A percentile compares a stretch with the other conserved stretches of the same genome.
These are phyloP conservation scores for Anadara kagoshimensis DNA, from an alignment of 1,140 invertebrate species.

Conservation along the genomic window DNA sequence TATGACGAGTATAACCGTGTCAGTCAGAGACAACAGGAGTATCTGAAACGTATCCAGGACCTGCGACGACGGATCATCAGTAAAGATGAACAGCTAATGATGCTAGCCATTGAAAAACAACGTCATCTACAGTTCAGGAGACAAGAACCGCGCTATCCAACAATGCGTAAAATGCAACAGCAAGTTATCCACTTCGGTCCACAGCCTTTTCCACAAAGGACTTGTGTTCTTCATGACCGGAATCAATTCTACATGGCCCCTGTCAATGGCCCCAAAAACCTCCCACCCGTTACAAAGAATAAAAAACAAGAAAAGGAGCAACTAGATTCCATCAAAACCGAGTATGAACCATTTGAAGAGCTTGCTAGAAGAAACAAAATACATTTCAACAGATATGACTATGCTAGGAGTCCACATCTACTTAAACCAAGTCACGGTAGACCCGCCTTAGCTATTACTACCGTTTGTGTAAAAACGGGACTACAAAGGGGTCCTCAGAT, in stretches of 20 bases:
- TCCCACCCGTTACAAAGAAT: background rate
- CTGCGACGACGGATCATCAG: background rate
- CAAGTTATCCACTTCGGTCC: slow-evolving; percentile 2
- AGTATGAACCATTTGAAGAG: background rate
- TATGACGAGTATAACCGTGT: slow-evolving; percentile 4
- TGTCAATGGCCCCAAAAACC: background rate
- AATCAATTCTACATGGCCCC: slow-evolving; percentile 5
- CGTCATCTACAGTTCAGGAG: slow-evolving; percentile 1
- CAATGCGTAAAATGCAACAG: background rate
- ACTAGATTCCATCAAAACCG: background rate
- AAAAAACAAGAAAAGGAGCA: background rate
- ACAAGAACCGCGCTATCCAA: slow-evolving; percentile 7
- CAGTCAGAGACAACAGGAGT: slow-evolving; percentile 9
- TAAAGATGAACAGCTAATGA: slow-evolving; percentile 15
- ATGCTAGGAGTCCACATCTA: background rate
- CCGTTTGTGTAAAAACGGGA: background rate
- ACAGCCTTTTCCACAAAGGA: slow-evolving; percentile 9
- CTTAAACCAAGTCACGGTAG: background rate
- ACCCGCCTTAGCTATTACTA: background rate
- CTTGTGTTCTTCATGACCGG: background rate
- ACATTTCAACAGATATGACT: background rate
- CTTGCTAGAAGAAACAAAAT: slow-evolving; percentile 8
- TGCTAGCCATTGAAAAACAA: slow-evolving; percentile 10
- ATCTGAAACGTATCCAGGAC: slow-evolving; percentile 8
- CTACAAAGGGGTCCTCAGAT: background rate